These are phyloP conservation scores for Unio delphinus DNA, from an alignment of 2,888 invertebrate genomes.

Conservation along the genomic window DNA sequence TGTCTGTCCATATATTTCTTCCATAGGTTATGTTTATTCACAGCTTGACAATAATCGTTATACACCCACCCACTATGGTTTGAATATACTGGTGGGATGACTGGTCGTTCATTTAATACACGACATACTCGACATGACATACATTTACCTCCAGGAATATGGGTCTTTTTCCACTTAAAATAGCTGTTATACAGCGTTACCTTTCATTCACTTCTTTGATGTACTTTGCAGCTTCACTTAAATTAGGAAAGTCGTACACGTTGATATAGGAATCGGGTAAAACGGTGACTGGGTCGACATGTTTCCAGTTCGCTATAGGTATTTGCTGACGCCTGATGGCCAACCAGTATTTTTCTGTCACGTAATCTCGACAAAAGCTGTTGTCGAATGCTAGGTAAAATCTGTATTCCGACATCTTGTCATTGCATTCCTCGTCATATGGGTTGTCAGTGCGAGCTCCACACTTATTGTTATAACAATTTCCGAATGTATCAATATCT, in stretches of 20 bases:
- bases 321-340: constrained; percentile 10
- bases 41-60: constrained; percentile 34
- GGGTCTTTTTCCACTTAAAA: constrained; percentile 17
- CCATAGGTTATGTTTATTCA: constrained; percentile 17
- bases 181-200: constrained; percentile 19
- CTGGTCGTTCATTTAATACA: constrained; percentile 37
- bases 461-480: constrained; percentile 3
- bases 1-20: no score
- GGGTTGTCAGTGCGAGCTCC: constrained; percentile 4
- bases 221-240: constrained; percentile 16
- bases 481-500: constrained; percentile 7
- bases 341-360: constrained; percentile 26
- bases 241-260: constrained; percentile 14
- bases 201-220: constrained; percentile 20
- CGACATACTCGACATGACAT: constrained; percentile 46
- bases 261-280: constrained; percentile 22
- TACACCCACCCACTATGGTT: constrained; percentile 39
- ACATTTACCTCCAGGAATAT: constrained; percentile 25
- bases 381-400: constrained; percentile 26
- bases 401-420: constrained; percentile 8
- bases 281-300: constrained; percentile 10
- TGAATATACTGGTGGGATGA: constrained; percentile 29
- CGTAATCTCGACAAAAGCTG: constrained; percentile 19
- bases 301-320: constrained; percentile 19
- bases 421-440: constrained; percentile 5